Evolutionary conservation across 2,113 vertebrate species (phyloP), one percentile per base, ranked within the genome.

Genomic region (Mobula birostris): DNA sequence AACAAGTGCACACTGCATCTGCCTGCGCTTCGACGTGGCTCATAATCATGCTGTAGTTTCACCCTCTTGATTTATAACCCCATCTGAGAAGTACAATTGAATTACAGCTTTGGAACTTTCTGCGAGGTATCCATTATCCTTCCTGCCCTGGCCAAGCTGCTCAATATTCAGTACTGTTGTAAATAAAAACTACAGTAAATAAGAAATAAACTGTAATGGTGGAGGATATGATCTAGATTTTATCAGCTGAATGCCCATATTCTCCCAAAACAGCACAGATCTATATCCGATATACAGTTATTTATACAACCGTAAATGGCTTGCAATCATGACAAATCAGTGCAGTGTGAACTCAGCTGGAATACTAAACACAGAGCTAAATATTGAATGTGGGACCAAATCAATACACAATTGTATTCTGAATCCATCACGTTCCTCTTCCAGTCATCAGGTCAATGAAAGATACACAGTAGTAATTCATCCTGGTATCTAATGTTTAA

Each of bases 1-100:
- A 90, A 32, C 48, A 12, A 61, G 56, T 87, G 63, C 11, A 19
- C 11, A 7, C 9, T 61, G 27, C 9, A 88, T 32, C 83, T 61
- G 48, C 27, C 29, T 88, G 85, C 29, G 15, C 29, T n/a, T 32
- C n/a, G 83, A 11, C 56, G 82, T 48, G 61, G 56, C 27, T 87
- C 27, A 29, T 29, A 63, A 88, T 15, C 83, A 88, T 24, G n/a
- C 58, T n/a, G 14, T 9, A 90, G n/a, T 32, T 66, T 90, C 85
- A 66, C 61, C 61, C 85, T 66, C 29, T 66, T 90, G 85, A 90
- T 90, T 66, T 90, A 90, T 63, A 63, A 90, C 29, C n/a, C 85
- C 29, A 90, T 90, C 85, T 17, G 61, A 14, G 29, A 61, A 66
- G 61, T 90, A 90, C 29, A 12, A n/a, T 63, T 61, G 83, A 88